These are phyloP conservation scores for Octomys mimax DNA, from an alignment of 2,797 vertebrate genomes.

Conservation along the genomic window DNA sequence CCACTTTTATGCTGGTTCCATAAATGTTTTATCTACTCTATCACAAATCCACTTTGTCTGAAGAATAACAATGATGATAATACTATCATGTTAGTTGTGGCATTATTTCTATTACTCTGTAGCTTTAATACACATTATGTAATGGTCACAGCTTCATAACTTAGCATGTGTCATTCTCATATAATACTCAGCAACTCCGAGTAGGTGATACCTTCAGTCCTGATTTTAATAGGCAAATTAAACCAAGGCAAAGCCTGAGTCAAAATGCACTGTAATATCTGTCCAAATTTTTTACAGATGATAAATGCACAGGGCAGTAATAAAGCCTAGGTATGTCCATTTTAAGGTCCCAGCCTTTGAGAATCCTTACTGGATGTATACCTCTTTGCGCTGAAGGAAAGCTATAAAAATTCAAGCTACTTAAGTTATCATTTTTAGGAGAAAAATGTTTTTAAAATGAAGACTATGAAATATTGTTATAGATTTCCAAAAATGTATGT, in stretches of 20 bases:
- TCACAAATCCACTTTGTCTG: constrained; percentile 20
- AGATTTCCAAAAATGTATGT: constrained; percentile 64
- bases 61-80: constrained; percentile 26
- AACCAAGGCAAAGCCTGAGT: background rate
- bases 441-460: constrained; percentile 66
- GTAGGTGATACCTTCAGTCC: background rate
- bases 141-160: background rate
- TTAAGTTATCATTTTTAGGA: constrained; percentile 37
- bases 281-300: background rate
- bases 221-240: constrained; percentile 38
- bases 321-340: background rate
- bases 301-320: background rate
- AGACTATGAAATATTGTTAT: background rate
- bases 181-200: background rate
- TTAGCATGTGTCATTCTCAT: constrained; percentile 4
- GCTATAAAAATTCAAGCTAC: background rate
- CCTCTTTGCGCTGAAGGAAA: constrained; percentile 44
- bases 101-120: background rate
- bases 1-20: background rate
- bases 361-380: background rate
- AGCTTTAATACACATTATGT: constrained; percentile 32
- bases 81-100: background rate
- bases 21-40: constrained; percentile 2
- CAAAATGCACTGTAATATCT: background rate
- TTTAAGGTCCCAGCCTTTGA: background rate